These are phyloP conservation scores for Antennarius striatus DNA, from an alignment of 2,113 vertebrate species.

Conservation along the genomic window DNA sequence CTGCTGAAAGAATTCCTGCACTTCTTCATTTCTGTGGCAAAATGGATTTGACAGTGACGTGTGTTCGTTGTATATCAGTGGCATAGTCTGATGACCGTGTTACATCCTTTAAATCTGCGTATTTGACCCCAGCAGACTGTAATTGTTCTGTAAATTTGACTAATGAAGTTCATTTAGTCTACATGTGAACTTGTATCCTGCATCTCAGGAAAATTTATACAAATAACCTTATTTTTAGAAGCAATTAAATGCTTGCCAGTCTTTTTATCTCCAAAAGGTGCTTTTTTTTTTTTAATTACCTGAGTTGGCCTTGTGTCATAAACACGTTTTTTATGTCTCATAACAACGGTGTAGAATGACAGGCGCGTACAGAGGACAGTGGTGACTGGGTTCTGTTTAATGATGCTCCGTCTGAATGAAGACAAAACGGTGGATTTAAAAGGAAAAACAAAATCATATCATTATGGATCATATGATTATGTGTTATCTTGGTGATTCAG, in stretches of 20 bases:
- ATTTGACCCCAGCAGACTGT: conserved; percentile 24
- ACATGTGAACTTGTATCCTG: conserved; percentile 16
- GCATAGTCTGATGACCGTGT: conserved; percentile 17
- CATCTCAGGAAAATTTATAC: conserved; percentile 7
- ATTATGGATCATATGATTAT: too few species aligned
- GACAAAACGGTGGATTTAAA: conserved; percentile 18
- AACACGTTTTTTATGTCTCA: neutral
- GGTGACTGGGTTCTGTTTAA: neutral
- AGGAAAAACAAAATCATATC: too few species aligned
- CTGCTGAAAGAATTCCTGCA: conserved; percentile 31
- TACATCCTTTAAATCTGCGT: conserved; percentile 2
- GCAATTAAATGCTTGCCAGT: neutral
- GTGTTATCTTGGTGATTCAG: too few species aligned
- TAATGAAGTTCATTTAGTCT: conserved; percentile 6
- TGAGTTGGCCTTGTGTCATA: conserved; percentile 10
- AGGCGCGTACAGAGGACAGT: neutral
- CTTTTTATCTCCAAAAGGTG: conserved; percentile 29
- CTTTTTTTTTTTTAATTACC: neutral
- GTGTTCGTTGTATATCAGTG: conserved; percentile 32
- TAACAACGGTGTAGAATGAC: neutral
- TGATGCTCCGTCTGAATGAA: conserved; percentile 5
- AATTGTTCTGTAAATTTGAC: conserved; percentile 15
- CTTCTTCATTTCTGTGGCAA: conserved; percentile 21
- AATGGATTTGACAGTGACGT: conserved; percentile 37
- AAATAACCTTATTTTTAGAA: conserved; percentile 9